phyloP scores from a whole-genome alignment of 2,113 vertebrate species.

The Macroglossus sobrinus region DNA sequence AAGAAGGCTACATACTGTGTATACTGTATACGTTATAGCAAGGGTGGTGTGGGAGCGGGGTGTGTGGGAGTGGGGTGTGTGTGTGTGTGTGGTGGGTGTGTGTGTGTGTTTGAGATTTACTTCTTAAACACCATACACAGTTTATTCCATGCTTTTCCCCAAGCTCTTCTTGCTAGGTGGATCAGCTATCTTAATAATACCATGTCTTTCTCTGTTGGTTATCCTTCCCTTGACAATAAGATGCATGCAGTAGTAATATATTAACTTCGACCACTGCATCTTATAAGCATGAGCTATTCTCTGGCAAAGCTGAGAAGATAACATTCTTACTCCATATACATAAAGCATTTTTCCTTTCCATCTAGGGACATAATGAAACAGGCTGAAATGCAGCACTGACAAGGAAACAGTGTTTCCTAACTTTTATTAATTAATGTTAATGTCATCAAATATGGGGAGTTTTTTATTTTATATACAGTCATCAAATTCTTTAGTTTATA shows the following conservation, averaged over 20 bases:
- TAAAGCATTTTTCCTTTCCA: background rate
- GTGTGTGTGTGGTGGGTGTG: background rate
- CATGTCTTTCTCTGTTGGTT: background rate
- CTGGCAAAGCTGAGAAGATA: background rate
- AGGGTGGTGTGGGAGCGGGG: no score
- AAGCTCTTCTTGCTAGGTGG: background rate
- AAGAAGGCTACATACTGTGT: background rate
- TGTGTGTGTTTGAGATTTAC: background rate
- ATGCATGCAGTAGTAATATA: background rate
- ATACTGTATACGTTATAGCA: no score
- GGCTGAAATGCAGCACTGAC: background rate
- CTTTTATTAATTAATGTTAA: background rate
- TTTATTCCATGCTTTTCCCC: background rate
- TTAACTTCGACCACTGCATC: background rate
- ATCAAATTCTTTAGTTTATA: conserved; percentile 26
- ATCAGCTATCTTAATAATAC: background rate
- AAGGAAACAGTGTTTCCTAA: background rate
- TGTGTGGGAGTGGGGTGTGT: no score
- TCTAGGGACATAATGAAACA: background rate
- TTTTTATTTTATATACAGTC: background rate
- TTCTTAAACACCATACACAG: background rate
- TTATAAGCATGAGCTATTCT: background rate
- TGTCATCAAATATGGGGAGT: background rate
- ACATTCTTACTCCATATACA: background rate
- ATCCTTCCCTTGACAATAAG: background rate